Evolutionary conservation across 2,888 invertebrate genomes (phyloP).

Genomic region (Machimus rusticus): DNA sequence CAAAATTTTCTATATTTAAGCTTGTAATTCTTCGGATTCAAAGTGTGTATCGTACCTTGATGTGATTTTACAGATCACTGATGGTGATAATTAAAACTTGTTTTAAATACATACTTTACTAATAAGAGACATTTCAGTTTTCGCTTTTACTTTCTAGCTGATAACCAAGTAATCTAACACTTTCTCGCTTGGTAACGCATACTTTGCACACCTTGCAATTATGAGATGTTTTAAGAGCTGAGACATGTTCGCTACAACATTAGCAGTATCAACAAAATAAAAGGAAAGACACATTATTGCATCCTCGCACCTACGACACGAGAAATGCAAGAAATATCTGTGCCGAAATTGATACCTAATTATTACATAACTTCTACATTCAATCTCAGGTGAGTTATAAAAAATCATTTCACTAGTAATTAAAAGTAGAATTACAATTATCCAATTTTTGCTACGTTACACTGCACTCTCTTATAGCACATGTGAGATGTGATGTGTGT

Average conservation of each 20-base stretch:
- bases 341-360: neutral
- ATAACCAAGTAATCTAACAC: neutral
- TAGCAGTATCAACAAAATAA: neutral
- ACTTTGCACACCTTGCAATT: neutral
- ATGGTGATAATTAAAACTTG: neutral
- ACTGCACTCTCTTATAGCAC: neutral
- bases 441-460: neutral
- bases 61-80: neutral
- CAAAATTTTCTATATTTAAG: neutral
- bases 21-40: neutral
- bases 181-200: too few species aligned
- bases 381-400: neutral
- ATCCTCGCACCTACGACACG: neutral
- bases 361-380: neutral
- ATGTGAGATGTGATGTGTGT: neutral
- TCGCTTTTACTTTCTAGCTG: neutral
- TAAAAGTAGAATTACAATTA: neutral
- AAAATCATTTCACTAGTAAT: neutral
- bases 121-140: neutral
- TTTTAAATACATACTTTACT: neutral
- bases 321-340: neutral
- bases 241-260: neutral
- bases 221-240: neutral
- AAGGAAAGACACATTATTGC: neutral
- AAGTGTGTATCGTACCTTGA: neutral